These are phyloP conservation scores for Solea solea DNA, from an alignment of 2,113 vertebrate species.

Conservation along the genomic window DNA sequence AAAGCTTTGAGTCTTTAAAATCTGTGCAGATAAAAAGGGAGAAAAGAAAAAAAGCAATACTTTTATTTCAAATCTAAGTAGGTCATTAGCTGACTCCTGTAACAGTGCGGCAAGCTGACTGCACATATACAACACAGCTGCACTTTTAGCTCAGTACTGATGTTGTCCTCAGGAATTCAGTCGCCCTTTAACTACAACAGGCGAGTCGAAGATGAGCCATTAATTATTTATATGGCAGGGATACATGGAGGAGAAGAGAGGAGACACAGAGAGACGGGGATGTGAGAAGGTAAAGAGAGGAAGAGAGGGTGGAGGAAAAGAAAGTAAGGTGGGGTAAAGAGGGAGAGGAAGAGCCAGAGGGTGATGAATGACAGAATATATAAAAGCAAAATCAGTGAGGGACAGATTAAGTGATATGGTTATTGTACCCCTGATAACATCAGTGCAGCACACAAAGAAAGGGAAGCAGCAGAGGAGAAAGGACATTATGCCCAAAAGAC, in stretches of 20 bases:
- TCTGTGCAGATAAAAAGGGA: conserved; percentile 13
- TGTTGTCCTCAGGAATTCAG: conserved; percentile 69
- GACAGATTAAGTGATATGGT: conserved; percentile 23
- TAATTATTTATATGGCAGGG: conserved; percentile 72
- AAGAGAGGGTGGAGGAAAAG: not conserved
- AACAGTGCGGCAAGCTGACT: conserved; percentile 35
- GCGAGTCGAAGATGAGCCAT: conserved; percentile 65
- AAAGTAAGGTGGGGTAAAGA: conserved; percentile 10
- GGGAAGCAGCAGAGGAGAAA: conserved; percentile 10
- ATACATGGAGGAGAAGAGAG: conserved; percentile 38
- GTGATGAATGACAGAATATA: conserved; percentile 20
- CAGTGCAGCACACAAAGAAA: conserved; percentile 1
- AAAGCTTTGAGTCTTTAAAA: conserved; percentile 26
- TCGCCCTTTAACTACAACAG: conserved; percentile 70
- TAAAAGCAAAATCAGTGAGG: conserved; percentile 30
- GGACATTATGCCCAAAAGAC: conserved; percentile 23
- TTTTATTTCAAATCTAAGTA: conserved; percentile 47
- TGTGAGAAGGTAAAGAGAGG: conserved; percentile 4
- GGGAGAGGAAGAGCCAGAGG: conserved; percentile 8
- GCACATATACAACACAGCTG: conserved; percentile 35
- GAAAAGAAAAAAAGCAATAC: conserved; percentile 13
- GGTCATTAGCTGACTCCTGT: conserved; percentile 55
- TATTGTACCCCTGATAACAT: conserved; percentile 15
- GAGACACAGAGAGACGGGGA: conserved; percentile 9
- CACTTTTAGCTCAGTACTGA: conserved; percentile 61